phyloP scores from a whole-genome alignment of 2,888 invertebrate genomes.

The Lasioglossum zephyrum region DNA sequence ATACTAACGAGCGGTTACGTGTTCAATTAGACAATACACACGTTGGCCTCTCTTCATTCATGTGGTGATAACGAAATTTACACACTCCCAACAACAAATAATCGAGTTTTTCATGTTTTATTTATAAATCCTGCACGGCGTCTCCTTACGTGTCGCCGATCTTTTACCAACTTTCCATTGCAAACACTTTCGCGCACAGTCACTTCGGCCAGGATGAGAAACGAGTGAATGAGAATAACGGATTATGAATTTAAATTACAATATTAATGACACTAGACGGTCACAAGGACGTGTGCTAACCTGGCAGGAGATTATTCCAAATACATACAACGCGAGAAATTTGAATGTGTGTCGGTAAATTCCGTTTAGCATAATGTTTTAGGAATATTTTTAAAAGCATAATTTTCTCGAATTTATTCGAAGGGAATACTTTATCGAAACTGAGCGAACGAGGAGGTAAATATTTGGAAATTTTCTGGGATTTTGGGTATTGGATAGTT shows the following conservation, averaged over 20 bases:
- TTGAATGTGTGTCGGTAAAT: background rate
- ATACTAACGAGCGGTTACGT: conserved; percentile 18
- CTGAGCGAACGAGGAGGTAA: background rate
- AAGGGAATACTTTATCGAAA: background rate
- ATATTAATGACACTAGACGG: background rate
- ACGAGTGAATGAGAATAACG: background rate
- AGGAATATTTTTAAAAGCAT: background rate
- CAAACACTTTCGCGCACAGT: background rate
- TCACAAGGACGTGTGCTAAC: background rate
- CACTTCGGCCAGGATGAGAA: background rate
- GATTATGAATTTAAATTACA: background rate
- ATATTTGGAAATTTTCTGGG: background rate
- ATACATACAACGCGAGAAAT: background rate
- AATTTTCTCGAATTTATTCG: background rate
- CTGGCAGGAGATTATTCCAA: background rate
- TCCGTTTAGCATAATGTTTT: background rate
- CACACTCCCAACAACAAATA: background rate
- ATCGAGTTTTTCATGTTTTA: background rate
- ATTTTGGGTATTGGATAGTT: background rate
- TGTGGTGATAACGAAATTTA: conserved; percentile 7
- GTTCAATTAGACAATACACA: background rate
- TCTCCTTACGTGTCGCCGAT: background rate
- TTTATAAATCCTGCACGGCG: conserved; percentile 4
- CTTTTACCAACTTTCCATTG: background rate
- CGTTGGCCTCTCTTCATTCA: background rate